A percentile compares a stretch with the other conserved stretches of the same genome.
Evolutionary conservation across 2,797 vertebrate species (phyloP).

Genomic region (Saxicola maurus): DNA sequence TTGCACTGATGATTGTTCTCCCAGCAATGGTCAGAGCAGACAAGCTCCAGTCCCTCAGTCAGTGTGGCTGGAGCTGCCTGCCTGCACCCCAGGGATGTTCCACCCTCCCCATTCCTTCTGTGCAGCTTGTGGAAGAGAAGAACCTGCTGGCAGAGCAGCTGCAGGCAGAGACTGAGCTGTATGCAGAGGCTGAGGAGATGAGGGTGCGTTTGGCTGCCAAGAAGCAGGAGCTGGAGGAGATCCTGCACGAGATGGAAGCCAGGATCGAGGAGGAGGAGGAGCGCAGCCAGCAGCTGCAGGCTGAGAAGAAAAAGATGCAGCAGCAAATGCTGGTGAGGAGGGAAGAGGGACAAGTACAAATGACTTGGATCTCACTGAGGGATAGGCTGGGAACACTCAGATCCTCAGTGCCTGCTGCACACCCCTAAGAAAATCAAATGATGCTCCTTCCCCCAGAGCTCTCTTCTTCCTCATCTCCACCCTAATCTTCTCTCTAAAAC

Average conservation of each 20-base stretch:
- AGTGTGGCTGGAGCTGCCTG: not conserved
- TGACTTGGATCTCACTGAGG: not conserved
- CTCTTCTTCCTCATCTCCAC: not conserved
- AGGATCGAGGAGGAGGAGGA: slow-evolving; percentile 95
- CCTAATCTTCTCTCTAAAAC: not conserved
- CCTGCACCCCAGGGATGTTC: not conserved
- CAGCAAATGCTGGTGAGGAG: slow-evolving; percentile 89
- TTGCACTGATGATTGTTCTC: not conserved
- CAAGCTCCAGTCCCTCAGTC: not conserved
- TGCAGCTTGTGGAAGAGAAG: slow-evolving; percentile 87
- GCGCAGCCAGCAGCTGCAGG: slow-evolving; percentile 82
- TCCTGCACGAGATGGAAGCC: slow-evolving; percentile 95
- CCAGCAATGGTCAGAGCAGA: not conserved
- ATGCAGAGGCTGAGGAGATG: slow-evolving; percentile 95
- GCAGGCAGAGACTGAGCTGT: slow-evolving; percentile 94
- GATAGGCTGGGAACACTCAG: not conserved
- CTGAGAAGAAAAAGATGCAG: slow-evolving; percentile 94
- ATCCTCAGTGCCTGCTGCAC: not conserved
- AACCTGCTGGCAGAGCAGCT: slow-evolving; percentile 90
- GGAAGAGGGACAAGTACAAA: not conserved
- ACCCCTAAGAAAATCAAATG: not conserved
- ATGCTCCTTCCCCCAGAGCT: not conserved
- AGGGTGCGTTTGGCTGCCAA: slow-evolving; percentile 88
- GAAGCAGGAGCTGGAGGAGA: slow-evolving; percentile 95
- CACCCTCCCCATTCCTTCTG: not conserved